Conservation (phyloP, 2,113 vertebrate species). For the Catagonus wagneri region DNA sequence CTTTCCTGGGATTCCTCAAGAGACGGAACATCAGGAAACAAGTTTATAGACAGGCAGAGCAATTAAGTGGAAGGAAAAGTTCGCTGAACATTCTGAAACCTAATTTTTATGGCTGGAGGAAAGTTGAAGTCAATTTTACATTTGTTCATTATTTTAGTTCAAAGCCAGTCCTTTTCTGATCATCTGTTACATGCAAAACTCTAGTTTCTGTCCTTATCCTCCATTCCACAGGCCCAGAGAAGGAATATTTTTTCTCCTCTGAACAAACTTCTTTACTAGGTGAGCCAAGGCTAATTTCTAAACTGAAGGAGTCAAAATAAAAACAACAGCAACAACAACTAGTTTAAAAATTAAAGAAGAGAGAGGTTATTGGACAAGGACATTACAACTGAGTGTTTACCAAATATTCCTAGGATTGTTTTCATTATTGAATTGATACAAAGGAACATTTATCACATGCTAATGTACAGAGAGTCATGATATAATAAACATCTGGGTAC, state of each 20-base stretch:
- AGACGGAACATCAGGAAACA: neutral
- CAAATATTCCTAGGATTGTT: constrained; percentile 1
- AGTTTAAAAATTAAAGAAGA: constrained; percentile 13
- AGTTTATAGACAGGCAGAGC: neutral
- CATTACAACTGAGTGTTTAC: neutral
- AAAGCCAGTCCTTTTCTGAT: neutral
- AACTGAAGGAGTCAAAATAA: constrained; percentile 28
- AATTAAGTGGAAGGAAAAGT: neutral
- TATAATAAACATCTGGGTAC: neutral
- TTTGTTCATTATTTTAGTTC: neutral
- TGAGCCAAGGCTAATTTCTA: constrained; percentile 19
- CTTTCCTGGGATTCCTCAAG: neutral
- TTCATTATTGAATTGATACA: constrained; percentile 17
- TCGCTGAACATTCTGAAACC: neutral
- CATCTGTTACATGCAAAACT: neutral
- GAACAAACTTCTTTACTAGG: neutral
- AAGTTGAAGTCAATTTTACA: neutral
- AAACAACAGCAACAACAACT: neutral
- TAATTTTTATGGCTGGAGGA: neutral
- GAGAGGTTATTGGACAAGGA: neutral
- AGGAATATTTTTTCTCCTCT: constrained; percentile 33
- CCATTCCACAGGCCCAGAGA: neutral
- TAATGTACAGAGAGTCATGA: neutral
- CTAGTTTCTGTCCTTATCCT: neutral
- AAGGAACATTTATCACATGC: neutral